Percentiles rank a stretch among this genome's conserved stretches.
These are phyloP conservation scores for Helicoverpa zea DNA, from an alignment of 1,140 invertebrate species.

Conservation along the genomic window DNA sequence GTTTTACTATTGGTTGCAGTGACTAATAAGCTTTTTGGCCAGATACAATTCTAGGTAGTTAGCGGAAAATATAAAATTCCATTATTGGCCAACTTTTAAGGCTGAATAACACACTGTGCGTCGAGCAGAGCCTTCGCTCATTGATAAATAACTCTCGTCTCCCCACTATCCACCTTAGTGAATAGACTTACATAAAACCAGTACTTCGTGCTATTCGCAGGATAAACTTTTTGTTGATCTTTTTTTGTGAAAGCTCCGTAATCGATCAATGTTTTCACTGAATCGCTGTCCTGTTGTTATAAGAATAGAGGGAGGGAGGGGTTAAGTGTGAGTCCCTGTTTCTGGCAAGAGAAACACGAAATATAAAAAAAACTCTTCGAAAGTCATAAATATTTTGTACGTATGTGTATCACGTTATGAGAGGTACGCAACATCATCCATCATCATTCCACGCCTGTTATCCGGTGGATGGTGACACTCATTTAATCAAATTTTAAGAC, in stretches of 20 bases:
- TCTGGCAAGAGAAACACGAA: constrained; percentile 19
- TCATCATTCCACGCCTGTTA: constrained; percentile 47
- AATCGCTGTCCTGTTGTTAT: constrained; percentile 47
- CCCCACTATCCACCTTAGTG: constrained; percentile 5
- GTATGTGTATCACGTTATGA: constrained; percentile 17
- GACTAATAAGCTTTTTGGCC: too few species aligned
- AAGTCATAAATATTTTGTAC: constrained; percentile 1
- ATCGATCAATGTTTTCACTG: constrained; percentile 55
- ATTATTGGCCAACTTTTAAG: too few species aligned
- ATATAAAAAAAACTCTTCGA: neutral
- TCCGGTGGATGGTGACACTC: constrained; percentile 52
- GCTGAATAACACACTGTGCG: too few species aligned
- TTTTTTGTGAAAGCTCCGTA: constrained; percentile 48
- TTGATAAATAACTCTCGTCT: constrained; percentile 35
- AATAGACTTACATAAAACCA: constrained; percentile 39
- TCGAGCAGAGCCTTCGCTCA: constrained; percentile 27
- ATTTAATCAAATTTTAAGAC: constrained; percentile 58
- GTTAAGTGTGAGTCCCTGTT: constrained; percentile 30
- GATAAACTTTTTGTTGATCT: constrained; percentile 37
- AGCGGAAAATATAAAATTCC: too few species aligned
- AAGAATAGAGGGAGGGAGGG: neutral
- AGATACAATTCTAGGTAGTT: too few species aligned
- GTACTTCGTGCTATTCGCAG: constrained; percentile 8
- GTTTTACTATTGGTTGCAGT: too few species aligned
- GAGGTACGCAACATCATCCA: constrained; percentile 41